Evolutionary conservation across 2,888 invertebrate species (phyloP), one percentile per base, ranked within the genome.

Genomic region (Seladonia tumulorum): DNA sequence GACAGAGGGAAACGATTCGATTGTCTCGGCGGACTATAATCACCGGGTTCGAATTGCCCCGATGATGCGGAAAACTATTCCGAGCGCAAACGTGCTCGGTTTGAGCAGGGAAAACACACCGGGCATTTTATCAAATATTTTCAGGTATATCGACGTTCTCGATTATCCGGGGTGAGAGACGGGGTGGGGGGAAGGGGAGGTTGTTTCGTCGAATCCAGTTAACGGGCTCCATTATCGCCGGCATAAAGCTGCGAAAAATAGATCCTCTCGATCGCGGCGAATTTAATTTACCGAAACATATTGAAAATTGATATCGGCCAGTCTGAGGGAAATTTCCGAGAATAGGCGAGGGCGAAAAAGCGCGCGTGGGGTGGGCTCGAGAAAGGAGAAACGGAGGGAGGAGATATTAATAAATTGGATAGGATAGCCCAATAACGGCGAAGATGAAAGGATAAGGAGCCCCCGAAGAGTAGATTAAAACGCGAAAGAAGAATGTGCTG

Each of bases 251-350:
- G 22, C 39, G 68, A 68, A 68, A 68, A 68, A 68, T 42, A 68
- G 35, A 5, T 12, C 5, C 39, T 39, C 68, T 35, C 35, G 35
- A 68, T 68, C 66, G 22, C n/a, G n/a, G n/a, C 47, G 47, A 42
- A 75, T 53, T 66, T 16, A 29, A 53, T 80, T 80, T 68, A 42
- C 29, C 73, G n/a, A 18, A 63, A 66, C 78, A 42, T 22, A 66
- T 45, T 14, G 71, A 71, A 71, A 57, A 42, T 39, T 42, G 45
- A n/a, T 39, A 35, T 25, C 35, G 57, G 66, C n/a, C 22, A 45
- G 42, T 22, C 18, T 22, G 7, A 18, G 35, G 66, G 66, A 35
- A 66, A 66, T 66, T 66, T 35, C 35, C 16, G 66, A 35, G 66
- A 18, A 18, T 18, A 35, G 35, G 35, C 35, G 29, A 35, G 66